Conservation (phyloP, 2,888 invertebrate genomes). For the Noctua janthe region DNA sequence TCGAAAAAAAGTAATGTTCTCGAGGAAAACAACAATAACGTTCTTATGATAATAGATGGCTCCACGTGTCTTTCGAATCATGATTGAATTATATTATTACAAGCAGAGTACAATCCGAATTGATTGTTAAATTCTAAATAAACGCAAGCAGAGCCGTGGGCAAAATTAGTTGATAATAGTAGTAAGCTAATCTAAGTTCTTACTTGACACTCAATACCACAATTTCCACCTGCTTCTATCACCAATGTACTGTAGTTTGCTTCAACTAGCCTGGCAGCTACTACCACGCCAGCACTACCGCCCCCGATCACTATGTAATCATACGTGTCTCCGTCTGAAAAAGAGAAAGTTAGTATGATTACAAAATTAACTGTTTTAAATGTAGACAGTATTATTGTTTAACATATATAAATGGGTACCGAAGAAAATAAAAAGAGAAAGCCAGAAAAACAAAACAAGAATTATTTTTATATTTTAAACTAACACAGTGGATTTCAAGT, state of each 20-base stretch:
- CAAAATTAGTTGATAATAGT: too few species aligned
- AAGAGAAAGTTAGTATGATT: neutral
- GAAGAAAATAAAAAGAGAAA: too few species aligned
- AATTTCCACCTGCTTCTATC: conserved; percentile 67
- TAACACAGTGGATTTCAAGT: neutral
- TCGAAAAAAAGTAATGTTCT: too few species aligned
- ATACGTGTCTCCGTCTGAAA: conserved; percentile 14
- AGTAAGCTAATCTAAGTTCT: neutral
- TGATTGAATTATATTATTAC: too few species aligned
- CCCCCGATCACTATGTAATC: conserved; percentile 74
- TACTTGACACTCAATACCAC: conserved; percentile 61
- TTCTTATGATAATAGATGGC: too few species aligned
- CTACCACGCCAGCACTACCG: conserved; percentile 71
- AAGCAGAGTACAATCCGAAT: too few species aligned
- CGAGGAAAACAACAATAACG: too few species aligned
- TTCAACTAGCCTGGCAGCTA: conserved; percentile 63
- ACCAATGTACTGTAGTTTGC: conserved; percentile 55
- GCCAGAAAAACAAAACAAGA: neutral
- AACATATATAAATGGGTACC: neutral
- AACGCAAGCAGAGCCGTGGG: too few species aligned
- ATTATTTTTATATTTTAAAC: neutral
- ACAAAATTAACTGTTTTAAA: neutral
- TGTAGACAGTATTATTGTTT: neutral
- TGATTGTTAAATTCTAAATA: too few species aligned
- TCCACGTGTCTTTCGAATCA: too few species aligned